phyloP scores from a whole-genome alignment of 2,113 vertebrate genomes.

The Paratilapia polleni region DNA sequence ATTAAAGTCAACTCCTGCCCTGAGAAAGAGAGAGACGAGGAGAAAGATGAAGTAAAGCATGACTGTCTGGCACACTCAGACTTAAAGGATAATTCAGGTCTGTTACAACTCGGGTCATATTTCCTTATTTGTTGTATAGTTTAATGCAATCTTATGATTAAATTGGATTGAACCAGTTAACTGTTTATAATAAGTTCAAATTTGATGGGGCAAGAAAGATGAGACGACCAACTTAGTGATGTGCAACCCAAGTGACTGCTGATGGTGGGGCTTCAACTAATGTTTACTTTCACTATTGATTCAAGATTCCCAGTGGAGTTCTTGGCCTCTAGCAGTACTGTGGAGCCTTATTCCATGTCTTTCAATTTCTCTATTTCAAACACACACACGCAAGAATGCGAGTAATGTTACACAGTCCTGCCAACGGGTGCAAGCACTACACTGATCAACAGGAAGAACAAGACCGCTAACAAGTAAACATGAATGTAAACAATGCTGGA shows the following conservation, averaged over 20 bases:
- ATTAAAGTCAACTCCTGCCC: conserved; percentile 63
- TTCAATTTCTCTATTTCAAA: background rate
- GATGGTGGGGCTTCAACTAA: background rate
- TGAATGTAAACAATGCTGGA: background rate
- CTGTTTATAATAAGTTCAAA: background rate
- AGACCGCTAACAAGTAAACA: background rate
- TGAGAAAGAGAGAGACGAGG: conserved; percentile 69
- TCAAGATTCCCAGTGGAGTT: background rate
- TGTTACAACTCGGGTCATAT: background rate
- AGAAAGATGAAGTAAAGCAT: conserved; percentile 51
- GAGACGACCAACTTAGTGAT: background rate
- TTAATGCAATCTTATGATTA: too few relatives aligned
- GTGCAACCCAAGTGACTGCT: background rate
- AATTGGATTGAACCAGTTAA: background rate
- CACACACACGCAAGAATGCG: background rate
- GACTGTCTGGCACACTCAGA: conserved; percentile 24
- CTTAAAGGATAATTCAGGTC: conserved; percentile 19
- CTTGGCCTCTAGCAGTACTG: background rate
- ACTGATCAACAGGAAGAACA: background rate
- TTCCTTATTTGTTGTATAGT: background rate
- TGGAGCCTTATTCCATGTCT: background rate
- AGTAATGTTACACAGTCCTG: background rate
- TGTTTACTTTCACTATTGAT: background rate
- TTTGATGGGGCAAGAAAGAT: background rate
- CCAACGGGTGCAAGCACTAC: background rate